Evolutionary conservation across 30 jellyfish, hydroid and myxozoan species (phyloP).

Genomic region (Mastigias papua): DNA sequence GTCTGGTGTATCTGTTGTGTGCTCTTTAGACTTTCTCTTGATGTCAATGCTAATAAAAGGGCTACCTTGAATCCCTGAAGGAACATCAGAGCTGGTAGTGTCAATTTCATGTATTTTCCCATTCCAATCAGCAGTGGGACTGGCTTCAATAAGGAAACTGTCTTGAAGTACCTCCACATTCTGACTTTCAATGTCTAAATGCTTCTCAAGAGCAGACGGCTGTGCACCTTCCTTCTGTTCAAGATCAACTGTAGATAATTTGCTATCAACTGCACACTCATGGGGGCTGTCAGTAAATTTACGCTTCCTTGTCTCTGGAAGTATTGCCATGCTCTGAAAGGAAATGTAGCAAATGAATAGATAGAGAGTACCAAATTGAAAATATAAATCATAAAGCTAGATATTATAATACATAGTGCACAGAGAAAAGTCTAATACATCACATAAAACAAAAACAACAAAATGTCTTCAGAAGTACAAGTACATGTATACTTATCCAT

Average conservation of each 20-base stretch:
- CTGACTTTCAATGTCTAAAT: not conserved
- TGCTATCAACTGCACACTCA: constrained; percentile 59
- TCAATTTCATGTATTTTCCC: not conserved
- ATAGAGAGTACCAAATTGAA: too few species aligned
- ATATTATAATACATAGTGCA: too few species aligned
- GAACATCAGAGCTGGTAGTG: not conserved
- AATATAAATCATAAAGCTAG: too few species aligned
- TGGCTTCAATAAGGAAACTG: not conserved
- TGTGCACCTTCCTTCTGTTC: constrained; percentile 11
- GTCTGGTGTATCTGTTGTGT: not conserved
- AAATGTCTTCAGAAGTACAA: too few species aligned
- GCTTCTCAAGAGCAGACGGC: not conserved
- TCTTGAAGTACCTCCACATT: not conserved
- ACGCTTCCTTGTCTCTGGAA: constrained; percentile 82
- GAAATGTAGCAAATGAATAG: too few species aligned
- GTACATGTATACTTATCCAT: too few species aligned
- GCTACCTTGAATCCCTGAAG: constrained; percentile 7
- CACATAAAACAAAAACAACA: too few species aligned
- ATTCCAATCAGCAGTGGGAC: not conserved
- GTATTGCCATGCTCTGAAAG: constrained; percentile 54
- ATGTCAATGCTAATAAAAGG: constrained; percentile 36
- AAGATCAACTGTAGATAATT: constrained; percentile 27
- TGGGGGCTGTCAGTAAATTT: constrained; percentile 54
- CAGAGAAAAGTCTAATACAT: too few species aligned
- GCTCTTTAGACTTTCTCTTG: not conserved